A percentile compares a stretch with the other conserved stretches of the same genome.
phyloP scores from a whole-genome alignment of 2,888 invertebrate species.

The Macropis europaea region DNA sequence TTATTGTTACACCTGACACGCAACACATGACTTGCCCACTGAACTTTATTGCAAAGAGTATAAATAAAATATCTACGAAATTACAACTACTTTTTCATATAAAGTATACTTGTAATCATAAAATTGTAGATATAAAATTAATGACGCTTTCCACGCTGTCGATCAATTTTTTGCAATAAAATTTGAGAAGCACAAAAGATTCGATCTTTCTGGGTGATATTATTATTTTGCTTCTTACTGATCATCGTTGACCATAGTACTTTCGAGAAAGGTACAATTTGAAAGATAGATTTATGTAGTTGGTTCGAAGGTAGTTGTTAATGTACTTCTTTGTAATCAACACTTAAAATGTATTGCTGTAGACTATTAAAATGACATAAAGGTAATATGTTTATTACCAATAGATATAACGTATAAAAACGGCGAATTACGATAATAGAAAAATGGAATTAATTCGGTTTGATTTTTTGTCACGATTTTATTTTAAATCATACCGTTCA shows the following conservation, averaged over 20 bases:
- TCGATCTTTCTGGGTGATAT: background rate
- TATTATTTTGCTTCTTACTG: background rate
- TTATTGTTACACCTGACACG: background rate
- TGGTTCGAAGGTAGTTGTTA: background rate
- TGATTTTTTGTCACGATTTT: too few relatives aligned
- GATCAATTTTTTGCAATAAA: background rate
- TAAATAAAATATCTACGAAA: background rate
- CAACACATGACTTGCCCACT: background rate
- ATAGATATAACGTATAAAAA: too few relatives aligned
- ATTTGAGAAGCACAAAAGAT: background rate
- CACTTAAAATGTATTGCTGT: too few relatives aligned
- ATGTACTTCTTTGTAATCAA: background rate
- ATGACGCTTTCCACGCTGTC: background rate
- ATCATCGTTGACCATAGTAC: slow-evolving; percentile 6
- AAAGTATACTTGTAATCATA: background rate
- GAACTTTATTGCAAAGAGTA: background rate
- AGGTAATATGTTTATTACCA: too few relatives aligned
- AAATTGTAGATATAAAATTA: background rate
- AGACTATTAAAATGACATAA: too few relatives aligned
- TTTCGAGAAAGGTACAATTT: slow-evolving; percentile 1
- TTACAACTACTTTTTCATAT: too few relatives aligned
- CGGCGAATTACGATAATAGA: too few relatives aligned
- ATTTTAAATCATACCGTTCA: too few relatives aligned
- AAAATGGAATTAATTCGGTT: too few relatives aligned
- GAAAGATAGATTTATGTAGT: background rate